A percentile compares a stretch with the other conserved stretches of the same genome.
Conservation (phyloP, 2,797 vertebrate species). For the Acrocephalus scirpaceus region DNA sequence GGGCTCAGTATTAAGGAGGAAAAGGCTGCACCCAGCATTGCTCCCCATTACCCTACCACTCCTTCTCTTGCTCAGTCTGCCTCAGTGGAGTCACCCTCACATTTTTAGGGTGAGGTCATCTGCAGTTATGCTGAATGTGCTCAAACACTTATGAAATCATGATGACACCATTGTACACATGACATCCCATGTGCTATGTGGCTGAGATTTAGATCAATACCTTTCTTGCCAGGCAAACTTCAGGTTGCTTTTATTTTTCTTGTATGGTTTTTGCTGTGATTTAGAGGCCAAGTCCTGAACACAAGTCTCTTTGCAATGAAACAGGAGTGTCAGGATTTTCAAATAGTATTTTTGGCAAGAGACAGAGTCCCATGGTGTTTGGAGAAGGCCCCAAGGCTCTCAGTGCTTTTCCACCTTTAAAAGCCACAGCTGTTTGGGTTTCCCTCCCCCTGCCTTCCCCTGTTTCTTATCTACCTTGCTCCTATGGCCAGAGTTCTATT, state of each 20-base stretch:
- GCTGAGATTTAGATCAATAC: not conserved
- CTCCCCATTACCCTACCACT: accelerated
- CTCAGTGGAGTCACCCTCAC: not conserved
- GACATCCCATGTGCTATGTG: too few species aligned
- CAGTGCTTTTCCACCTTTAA: not conserved
- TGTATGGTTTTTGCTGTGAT: not conserved
- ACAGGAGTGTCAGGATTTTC: not conserved
- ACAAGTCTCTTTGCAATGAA: not conserved
- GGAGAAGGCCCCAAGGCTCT: not conserved
- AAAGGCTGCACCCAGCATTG: not conserved
- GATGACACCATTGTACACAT: not conserved
- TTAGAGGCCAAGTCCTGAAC: not conserved
- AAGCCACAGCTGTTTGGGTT: not conserved
- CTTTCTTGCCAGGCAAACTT: not conserved
- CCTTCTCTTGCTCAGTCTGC: not conserved
- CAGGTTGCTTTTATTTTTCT: not conserved
- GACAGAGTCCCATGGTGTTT: not conserved
- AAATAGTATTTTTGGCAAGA: not conserved
- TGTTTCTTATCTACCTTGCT: not conserved
- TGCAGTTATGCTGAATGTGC: not conserved
- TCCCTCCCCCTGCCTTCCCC: not conserved
- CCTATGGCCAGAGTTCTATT: not conserved
- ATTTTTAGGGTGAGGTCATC: not conserved
- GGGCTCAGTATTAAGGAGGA: not conserved
- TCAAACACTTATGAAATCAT: not conserved